phyloP scores from a whole-genome alignment of 2,888 invertebrate genomes.

The Dryobota labecula region DNA sequence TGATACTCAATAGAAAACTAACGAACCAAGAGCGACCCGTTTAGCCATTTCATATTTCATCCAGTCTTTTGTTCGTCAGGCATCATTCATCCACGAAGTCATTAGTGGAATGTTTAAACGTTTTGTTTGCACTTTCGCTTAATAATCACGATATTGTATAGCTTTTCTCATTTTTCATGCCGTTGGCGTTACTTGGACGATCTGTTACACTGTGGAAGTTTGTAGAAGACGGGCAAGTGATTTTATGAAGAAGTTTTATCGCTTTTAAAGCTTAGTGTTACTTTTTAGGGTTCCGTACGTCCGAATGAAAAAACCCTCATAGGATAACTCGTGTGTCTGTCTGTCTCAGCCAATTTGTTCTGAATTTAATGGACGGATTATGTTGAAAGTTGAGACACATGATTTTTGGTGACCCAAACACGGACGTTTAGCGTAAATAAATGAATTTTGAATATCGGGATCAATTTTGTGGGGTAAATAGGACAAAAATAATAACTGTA shows the following conservation, averaged over 20 bases:
- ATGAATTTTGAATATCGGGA: too few species aligned
- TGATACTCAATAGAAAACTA: neutral
- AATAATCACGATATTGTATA: conserved; percentile 72
- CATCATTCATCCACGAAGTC: conserved; percentile 75
- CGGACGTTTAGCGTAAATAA: too few species aligned
- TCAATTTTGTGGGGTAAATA: too few species aligned
- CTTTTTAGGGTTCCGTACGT: too few species aligned
- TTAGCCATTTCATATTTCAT: conserved; percentile 68
- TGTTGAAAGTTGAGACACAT: too few species aligned
- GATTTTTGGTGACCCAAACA: too few species aligned
- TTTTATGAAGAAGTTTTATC: conserved; percentile 8
- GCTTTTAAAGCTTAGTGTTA: neutral
- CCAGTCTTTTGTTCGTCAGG: conserved; percentile 72
- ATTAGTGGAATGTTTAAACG: conserved; percentile 79
- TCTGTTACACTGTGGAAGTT: conserved; percentile 13
- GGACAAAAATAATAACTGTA: too few species aligned
- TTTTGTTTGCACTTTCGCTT: conserved; percentile 74
- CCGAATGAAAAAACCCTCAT: too few species aligned
- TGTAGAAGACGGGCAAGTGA: neutral
- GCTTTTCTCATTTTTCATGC: conserved; percentile 42
- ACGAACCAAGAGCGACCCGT: conserved; percentile 19
- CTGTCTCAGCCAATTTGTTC: too few species aligned
- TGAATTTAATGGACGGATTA: too few species aligned
- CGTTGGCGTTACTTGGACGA: neutral
- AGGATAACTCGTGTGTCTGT: too few species aligned